Conservation (phyloP, 2,113 vertebrate species). For the Numenius arquata region DNA sequence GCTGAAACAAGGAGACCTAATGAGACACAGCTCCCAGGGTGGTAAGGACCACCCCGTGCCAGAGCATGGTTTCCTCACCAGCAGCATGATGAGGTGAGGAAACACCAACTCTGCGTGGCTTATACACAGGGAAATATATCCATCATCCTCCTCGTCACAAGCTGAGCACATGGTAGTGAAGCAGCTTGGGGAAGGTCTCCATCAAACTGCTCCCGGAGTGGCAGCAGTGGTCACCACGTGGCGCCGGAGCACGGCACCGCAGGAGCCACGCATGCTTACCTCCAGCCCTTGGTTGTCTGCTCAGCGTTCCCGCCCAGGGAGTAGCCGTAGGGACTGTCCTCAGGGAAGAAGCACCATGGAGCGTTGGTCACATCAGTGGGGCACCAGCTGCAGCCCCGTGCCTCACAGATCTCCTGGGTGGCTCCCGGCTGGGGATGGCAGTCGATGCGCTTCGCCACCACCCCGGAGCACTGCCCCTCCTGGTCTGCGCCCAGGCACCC, state of each 20-base stretch:
- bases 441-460: not conserved
- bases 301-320: fast-evolving
- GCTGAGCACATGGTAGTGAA: fast-evolving
- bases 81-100: fast-evolving
- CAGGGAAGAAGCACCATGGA: conserved; percentile 21
- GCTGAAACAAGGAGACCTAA: not conserved
- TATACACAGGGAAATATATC: fast-evolving
- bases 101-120: fast-evolving
- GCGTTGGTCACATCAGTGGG: not conserved
- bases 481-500: not conserved
- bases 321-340: not conserved
- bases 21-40: not conserved
- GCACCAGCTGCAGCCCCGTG: not conserved
- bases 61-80: not conserved
- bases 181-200: fast-evolving
- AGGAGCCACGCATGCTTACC: not conserved
- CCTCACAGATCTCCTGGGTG: not conserved
- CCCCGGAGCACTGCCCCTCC: fast-evolving
- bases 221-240: fast-evolving
- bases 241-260: fast-evolving
- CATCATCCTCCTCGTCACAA: fast-evolving
- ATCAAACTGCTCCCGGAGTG: fast-evolving
- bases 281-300: conserved; percentile 14
- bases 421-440: not conserved
- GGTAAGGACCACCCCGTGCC: not conserved